Base-by-base conservation (phyloP, 2,113 vertebrate genomes). In the Bubo bubo region DNA sequence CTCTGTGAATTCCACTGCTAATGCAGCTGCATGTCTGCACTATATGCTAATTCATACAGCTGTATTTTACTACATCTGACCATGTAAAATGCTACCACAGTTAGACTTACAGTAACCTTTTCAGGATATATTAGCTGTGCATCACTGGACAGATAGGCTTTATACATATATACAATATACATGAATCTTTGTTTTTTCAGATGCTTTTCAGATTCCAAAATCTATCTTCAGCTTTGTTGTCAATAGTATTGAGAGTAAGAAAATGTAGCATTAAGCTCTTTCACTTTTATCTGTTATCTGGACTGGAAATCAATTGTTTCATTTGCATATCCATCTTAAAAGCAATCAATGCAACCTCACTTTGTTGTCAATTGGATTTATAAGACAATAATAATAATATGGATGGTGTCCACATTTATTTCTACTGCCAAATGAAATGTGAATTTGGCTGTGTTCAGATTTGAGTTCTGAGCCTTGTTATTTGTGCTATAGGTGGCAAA, bases 191-290 rank as follows among this genome's bases (percentile, higher is more conserved):
- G 22, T 37, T 90, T 74, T 95, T 88, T 52, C 41, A 79, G 34
- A 58, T 49, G 39, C 34, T 43, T 72, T 79, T 94, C 7, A 1
- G 22, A 37, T 75, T 86, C 64, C 23, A 60, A 85, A 88, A 91
- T 62, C 49, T 79, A 45, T 13, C 6, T 96, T 94, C 88, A 23
- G 5, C 49, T 62, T 93, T 92, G 6, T 43, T 80, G 34, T 87
- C 71, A 63, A 79, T 76, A 86, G 8, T 90, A 83, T 41, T 59
- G 86, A 95, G 27, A 8, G 58, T 55, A 63, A 83, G 74, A 94
- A 96, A 96, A 88, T 68, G 37, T 58, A 79, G 56, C 59, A 75
- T 92, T 88, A 90, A 94, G 53, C 55, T 76, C 9, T 88, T 86
- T 79, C 23, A 9, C 30, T 83, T 71, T 50, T 76, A 27, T 90